phyloP scores from a whole-genome alignment of 2,113 vertebrate species.

The Elephantulus edwardii region DNA sequence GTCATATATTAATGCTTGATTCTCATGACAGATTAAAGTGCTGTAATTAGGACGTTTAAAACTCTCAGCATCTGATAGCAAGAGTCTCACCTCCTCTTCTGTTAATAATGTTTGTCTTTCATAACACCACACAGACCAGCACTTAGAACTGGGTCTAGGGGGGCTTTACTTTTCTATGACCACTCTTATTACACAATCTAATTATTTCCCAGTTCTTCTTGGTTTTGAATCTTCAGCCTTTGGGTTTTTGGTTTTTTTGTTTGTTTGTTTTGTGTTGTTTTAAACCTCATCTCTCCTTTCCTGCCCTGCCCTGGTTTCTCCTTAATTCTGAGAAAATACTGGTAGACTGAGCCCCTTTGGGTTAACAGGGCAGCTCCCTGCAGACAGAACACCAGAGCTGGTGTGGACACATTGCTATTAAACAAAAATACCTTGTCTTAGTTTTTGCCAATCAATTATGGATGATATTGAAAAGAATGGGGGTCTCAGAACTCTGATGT shows the following conservation, averaged over 20 bases:
- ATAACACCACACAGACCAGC: no score
- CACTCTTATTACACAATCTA: neutral
- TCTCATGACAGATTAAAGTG: neutral
- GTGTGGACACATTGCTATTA: neutral
- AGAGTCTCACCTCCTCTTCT: neutral
- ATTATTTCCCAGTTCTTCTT: neutral
- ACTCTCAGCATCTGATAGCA: accelerated
- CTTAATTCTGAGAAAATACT: no score
- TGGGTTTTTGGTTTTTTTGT: neutral
- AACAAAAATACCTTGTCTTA: neutral
- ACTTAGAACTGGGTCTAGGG: neutral
- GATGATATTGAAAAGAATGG: no score
- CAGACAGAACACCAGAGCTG: no score
- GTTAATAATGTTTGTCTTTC: neutral
- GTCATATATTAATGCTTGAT: accelerated
- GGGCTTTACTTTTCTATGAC: neutral
- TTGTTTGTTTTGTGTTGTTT: no score
- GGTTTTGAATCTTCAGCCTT: neutral
- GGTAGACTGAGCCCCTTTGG: no score
- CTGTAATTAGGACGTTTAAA: neutral
- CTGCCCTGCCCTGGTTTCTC: no score
- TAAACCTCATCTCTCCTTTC: no score
- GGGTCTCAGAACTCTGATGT: no score
- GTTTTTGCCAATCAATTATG: no score
- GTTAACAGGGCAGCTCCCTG: no score